Percentiles rank a stretch among this genome's conserved stretches.
Conservation (phyloP, 2,888 invertebrate genomes). For the Acrobasis consociella region DNA sequence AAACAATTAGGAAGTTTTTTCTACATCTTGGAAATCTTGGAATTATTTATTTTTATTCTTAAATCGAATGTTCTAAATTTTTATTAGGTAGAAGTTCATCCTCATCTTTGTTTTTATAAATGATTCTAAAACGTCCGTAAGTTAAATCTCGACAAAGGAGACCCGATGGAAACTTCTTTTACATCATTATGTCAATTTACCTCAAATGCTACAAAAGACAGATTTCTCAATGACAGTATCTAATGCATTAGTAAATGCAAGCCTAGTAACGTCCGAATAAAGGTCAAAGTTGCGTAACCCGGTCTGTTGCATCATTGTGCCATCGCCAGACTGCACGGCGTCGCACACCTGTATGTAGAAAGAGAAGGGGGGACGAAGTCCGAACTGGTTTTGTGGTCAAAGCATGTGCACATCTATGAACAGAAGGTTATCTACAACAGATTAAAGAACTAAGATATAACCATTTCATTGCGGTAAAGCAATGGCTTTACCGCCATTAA, state of each 20-base stretch:
- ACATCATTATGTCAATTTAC: not conserved
- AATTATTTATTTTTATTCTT: too few species aligned
- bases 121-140: not conserved
- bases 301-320: constrained; percentile 26
- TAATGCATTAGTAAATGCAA: not conserved
- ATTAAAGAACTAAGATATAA: too few species aligned
- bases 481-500: too few species aligned
- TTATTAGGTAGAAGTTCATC: too few species aligned
- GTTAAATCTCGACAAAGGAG: not conserved
- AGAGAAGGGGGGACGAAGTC: constrained; percentile 39
- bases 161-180: not conserved
- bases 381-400: constrained; percentile 29
- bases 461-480: too few species aligned
- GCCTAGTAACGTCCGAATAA: constrained; percentile 3
- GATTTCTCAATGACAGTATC: constrained; percentile 4
- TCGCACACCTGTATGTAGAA: constrained; percentile 52
- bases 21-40: too few species aligned
- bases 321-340: constrained; percentile 58
- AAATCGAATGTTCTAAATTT: too few species aligned
- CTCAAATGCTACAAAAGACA: not conserved
- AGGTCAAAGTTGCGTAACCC: constrained; percentile 26
- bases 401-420: constrained; percentile 18
- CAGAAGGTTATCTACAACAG: constrained; percentile 1
- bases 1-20: too few species aligned
- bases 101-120: too few species aligned